phyloP scores from a whole-genome alignment of 1,140 invertebrate species.

The Rhopalosiphum padi region DNA sequence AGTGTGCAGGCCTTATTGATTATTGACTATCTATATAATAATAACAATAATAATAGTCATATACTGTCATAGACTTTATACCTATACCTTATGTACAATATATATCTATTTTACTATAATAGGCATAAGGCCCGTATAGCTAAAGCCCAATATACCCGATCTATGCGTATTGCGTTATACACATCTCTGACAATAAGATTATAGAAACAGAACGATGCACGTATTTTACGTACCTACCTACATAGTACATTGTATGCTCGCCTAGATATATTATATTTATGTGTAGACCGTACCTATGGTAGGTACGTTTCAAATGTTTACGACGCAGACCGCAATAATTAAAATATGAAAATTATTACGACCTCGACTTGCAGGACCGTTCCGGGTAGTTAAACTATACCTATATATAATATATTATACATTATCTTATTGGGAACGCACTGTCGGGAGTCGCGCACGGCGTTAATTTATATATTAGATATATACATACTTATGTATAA shows the following conservation, averaged over 20 bases:
- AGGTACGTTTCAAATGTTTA: neutral
- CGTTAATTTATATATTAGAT: neutral
- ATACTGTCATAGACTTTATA: no score
- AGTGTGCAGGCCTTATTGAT: no score
- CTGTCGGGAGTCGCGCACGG: neutral
- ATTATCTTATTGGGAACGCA: neutral
- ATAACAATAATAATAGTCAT: no score
- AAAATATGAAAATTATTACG: conserved; percentile 6
- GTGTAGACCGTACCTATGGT: neutral
- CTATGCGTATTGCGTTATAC: no score
- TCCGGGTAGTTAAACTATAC: neutral
- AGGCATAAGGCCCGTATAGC: no score
- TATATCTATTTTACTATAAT: no score
- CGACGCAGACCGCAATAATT: neutral
- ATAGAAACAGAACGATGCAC: no score
- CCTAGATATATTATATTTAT: neutral
- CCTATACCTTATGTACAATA: no score
- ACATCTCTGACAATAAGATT: no score
- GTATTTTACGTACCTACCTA: no score
- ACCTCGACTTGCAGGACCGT: neutral
- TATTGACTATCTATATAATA: neutral
- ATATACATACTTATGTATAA: neutral
- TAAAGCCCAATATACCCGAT: no score
- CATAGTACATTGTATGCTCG: no score
- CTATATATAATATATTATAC: neutral